Evolutionary conservation across 1,140 invertebrate genomes (phyloP), one percentile per base, ranked within the genome.

Genomic region (Coelopa frigida): DNA sequence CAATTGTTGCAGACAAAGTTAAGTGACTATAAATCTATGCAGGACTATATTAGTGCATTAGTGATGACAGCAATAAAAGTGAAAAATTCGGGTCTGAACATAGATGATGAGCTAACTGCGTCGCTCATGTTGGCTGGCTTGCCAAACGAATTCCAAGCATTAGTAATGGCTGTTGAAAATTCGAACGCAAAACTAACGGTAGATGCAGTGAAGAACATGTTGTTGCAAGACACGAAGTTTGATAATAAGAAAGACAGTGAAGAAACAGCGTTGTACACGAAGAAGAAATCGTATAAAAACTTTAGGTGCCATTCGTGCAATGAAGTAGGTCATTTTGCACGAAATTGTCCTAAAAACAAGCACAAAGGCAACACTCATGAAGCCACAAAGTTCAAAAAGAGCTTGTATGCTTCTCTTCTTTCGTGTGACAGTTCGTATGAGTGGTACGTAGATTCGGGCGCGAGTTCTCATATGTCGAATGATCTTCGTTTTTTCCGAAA

Each of bases 181-280:
- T 61, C 61, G 12, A 53, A 50, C 27, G 47, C 50, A 5, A 52
- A 52, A 40, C 54, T 66, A 22, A 57, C 53, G 24, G 48, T 50
- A 20, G 57, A 66, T 46, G 53, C 54, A 32, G 51, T 66, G 2
- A 64, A 67, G 57, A 55, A 49, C 12, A 58, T 64, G 46, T 48
- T 64, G 33, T 40, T 68, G 20, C 56, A 70, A 52, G 59, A 68
- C 53, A 48, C 57, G 45, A 55, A 60, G 36, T 50, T 51, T 36
- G 50, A 52, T 33, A 29, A 18, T 20, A 22, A 33, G 4, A 24
- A 35, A 6, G 23, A 11, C 10, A 41, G 22, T 24, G 39, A 21
- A 41, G 10, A n/a, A 6, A n/a, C n/a, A n/a, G n/a, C n/a, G n/a
- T n/a, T n/a, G n/a, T n/a, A n/a, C n/a, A 24, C 23, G 17, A 23